A percentile compares a stretch with the other conserved stretches of the same genome.
Conservation (phyloP, 2,113 vertebrate genomes). For the Hypocryptadius cinnamomeus region DNA sequence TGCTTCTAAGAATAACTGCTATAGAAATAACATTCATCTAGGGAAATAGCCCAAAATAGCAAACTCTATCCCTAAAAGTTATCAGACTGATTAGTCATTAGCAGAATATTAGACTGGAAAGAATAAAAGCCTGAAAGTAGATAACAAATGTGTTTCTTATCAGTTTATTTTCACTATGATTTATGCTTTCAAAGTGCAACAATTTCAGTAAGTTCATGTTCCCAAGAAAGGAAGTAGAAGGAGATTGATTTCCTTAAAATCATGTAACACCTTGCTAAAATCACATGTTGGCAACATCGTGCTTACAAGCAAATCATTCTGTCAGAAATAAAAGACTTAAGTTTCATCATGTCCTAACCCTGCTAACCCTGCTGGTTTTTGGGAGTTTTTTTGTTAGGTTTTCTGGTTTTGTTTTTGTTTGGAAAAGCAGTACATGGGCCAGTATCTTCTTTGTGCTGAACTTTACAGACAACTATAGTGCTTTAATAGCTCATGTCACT, state of each 20-base stretch:
- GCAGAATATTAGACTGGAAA: neutral
- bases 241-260: neutral
- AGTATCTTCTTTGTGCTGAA: neutral
- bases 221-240: neutral
- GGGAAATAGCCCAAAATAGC: slow-evolving; percentile 15
- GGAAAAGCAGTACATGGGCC: neutral
- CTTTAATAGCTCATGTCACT: neutral
- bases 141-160: neutral
- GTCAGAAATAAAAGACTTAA: neutral
- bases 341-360: neutral
- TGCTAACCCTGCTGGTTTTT: neutral
- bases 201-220: neutral
- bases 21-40: slow-evolving; percentile 16
- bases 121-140: neutral
- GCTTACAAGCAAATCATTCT: neutral
- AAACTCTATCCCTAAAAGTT: neutral
- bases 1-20: slow-evolving; percentile 50
- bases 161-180: neutral
- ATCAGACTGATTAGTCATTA: neutral
- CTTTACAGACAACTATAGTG: neutral
- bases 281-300: neutral
- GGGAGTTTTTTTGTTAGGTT: too few relatives aligned
- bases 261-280: neutral
- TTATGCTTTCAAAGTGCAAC: neutral
- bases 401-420: too few relatives aligned